phyloP scores from a whole-genome alignment of 2,113 vertebrate species.

The Otus sunia region DNA sequence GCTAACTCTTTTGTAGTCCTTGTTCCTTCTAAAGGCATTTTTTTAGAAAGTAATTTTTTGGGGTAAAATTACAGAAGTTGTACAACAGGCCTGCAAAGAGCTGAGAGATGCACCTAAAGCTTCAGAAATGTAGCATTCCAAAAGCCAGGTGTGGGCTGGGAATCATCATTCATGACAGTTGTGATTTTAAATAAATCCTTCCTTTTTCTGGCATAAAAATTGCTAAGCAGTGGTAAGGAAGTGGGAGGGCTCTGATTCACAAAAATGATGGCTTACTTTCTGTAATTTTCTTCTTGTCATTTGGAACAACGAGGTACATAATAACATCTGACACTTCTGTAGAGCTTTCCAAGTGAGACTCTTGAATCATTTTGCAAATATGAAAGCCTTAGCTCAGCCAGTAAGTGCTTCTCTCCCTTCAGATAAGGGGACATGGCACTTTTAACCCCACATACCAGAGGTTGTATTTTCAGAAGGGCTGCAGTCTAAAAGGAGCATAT shows the following conservation, averaged over 20 bases:
- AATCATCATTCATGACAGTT: slow-evolving; percentile 52
- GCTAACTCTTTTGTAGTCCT: background rate
- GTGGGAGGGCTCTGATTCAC: slow-evolving; percentile 61
- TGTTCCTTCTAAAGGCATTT: background rate
- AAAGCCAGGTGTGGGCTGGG: slow-evolving; percentile 48
- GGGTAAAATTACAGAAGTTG: background rate
- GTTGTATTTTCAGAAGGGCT: background rate
- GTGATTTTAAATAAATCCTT: slow-evolving; percentile 63
- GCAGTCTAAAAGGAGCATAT: background rate
- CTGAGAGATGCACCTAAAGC: slow-evolving; percentile 16
- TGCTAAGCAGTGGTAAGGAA: slow-evolving; percentile 52
- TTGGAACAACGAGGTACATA: slow-evolving; percentile 47
- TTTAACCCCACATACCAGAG: background rate
- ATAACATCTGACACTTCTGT: slow-evolving; percentile 60
- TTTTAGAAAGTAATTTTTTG: background rate
- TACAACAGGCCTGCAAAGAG: background rate
- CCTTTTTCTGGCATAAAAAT: slow-evolving; percentile 50
- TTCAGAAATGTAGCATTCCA: slow-evolving; percentile 35
- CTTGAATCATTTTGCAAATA: slow-evolving; percentile 21
- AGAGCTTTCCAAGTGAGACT: slow-evolving; percentile 47
- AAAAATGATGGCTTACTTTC: slow-evolving; percentile 59
- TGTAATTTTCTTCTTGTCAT: slow-evolving; percentile 59
- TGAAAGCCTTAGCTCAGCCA: slow-evolving; percentile 7
- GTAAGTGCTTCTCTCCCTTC: background rate
- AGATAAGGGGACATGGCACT: background rate